Percentiles rank a stretch among this genome's conserved stretches.
These are phyloP conservation scores for Etheostoma nigrum DNA, from an alignment of 2,797 vertebrate genomes.

Conservation along the genomic window DNA sequence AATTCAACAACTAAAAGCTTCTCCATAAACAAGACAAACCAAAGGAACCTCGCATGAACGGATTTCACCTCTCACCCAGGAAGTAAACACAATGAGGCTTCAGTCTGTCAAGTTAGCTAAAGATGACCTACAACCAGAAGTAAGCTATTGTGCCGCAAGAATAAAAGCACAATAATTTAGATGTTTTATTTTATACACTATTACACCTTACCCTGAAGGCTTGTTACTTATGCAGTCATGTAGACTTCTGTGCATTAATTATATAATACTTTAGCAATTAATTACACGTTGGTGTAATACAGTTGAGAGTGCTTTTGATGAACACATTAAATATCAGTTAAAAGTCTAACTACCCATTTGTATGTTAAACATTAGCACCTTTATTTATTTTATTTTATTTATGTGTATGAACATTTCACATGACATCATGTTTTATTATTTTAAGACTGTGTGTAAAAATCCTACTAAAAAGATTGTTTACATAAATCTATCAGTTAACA, in stretches of 20 bases:
- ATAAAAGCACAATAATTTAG: conserved; percentile 22
- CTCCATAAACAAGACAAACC: neutral
- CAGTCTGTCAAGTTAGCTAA: neutral
- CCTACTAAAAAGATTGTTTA: no score
- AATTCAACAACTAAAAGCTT: neutral
- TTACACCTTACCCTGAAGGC: neutral
- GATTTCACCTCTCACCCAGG: conserved; percentile 57
- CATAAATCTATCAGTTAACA: no score
- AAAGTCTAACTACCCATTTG: no score
- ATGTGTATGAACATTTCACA: no score
- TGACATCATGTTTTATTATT: no score
- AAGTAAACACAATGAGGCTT: conserved; percentile 68
- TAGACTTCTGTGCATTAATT: neutral
- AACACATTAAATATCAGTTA: no score
- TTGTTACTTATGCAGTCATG: neutral
- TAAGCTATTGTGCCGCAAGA: neutral
- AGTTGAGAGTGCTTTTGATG: neutral
- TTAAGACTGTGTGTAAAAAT: no score
- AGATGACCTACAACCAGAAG: neutral
- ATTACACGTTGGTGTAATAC: no score
- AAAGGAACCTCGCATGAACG: neutral
- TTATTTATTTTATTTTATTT: no score
- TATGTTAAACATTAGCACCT: no score
- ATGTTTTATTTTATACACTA: neutral
- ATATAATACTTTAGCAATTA: neutral